Evolutionary conservation across 2,888 invertebrate species (phyloP), one percentile per base, ranked within the genome.

Genomic region (Protophormia terraenovae): DNA sequence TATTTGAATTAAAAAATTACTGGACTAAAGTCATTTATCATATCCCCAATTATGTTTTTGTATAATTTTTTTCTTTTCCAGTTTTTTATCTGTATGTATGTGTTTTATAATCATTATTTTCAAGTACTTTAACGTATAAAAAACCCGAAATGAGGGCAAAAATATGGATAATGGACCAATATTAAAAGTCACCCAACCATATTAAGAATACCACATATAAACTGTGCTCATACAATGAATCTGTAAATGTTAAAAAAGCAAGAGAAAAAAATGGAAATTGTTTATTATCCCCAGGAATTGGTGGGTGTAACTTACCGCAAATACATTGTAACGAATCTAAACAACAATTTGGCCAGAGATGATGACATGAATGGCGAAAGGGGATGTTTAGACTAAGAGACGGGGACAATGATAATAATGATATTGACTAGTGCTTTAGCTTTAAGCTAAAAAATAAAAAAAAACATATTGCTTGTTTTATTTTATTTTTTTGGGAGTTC

Each of bases 151-250:
- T 72, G 72, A 84, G 67, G 41, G 60, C 80, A 76, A 77, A 83
- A 84, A 72, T 84, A 77, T 80, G 78, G 84, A 84, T 80, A 84
- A 84, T 84, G 81, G 81, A 72, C 80, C 66, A 41, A 81, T 81
- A 77, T 67, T 72, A 81, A 77, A 73, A 81, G 67, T 72, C 79
- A 75, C 35, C 83, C 79, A 79, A 69, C 75, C 83, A 79, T 75
- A 64, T 16, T 62, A 62, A n/a, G n/a, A 69, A 79, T 64, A 50
- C 50, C 71, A 32, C 60, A 67, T 24, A 69, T 38, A 32, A 24
- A 22, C 22, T 16, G 58, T 14, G n/a, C n/a, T n/a, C n/a, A n/a
- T n/a, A 53, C 41, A 67, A 62, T 60, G 14, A 50, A 50, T 47
- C 8, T 38, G 27, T 12, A 38, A 38, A 41, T 16, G 29, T 55